A percentile compares a stretch with the other conserved stretches of the same genome.
These are phyloP conservation scores for Drosophila antonietae DNA, from an alignment of 2,888 invertebrate species.

Conservation along the genomic window DNA sequence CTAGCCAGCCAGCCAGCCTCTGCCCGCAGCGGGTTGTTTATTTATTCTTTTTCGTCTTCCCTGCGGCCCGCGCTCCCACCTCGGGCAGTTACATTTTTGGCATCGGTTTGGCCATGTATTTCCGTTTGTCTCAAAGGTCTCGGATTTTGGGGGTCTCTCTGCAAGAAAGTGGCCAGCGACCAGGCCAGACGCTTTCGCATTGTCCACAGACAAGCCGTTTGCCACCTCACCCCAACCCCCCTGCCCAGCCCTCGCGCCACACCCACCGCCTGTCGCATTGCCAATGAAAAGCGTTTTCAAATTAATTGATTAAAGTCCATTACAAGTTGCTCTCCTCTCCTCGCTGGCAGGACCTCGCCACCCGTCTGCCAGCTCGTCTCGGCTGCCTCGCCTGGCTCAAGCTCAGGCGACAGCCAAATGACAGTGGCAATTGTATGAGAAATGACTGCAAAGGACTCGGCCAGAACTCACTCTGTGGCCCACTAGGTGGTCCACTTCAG, in stretches of 20 bases:
- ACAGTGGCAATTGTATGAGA: conserved; percentile 79
- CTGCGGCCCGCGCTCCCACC: conserved; percentile 15
- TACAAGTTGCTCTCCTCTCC: conserved; percentile 67
- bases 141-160: conserved; percentile 30
- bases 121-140: conserved; percentile 55
- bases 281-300: conserved; percentile 78
- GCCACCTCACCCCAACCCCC: neutral
- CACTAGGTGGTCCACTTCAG: conserved; percentile 50
- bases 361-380: too few species aligned
- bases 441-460: conserved; percentile 63
- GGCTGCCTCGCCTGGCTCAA: neutral
- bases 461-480: conserved; percentile 34
- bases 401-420: conserved; percentile 60
- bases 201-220: conserved; percentile 22
- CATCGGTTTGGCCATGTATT: conserved; percentile 72
- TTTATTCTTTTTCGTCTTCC: conserved; percentile 70
- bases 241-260: neutral
- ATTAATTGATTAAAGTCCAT: conserved; percentile 81
- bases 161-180: conserved; percentile 52
- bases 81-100: conserved; percentile 61
- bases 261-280: conserved; percentile 28
- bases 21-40: conserved; percentile 61
- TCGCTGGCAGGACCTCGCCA: neutral
- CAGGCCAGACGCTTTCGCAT: conserved; percentile 44
- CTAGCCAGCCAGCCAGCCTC: too few species aligned